These are phyloP conservation scores for Ostrea denselamellosa DNA, from an alignment of 1,140 invertebrate genomes.

Conservation along the genomic window DNA sequence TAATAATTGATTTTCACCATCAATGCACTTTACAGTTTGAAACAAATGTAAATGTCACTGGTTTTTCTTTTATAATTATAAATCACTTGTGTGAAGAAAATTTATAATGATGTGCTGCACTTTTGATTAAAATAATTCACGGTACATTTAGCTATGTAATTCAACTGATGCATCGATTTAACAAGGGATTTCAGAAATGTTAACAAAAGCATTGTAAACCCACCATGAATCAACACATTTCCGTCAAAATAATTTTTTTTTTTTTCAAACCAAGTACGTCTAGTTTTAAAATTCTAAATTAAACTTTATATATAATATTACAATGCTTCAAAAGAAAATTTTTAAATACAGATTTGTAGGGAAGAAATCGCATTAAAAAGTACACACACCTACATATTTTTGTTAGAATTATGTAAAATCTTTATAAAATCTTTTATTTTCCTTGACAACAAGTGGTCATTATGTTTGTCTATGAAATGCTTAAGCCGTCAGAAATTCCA, in stretches of 20 bases:
- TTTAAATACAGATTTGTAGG: neutral
- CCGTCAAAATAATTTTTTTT: too few relatives aligned
- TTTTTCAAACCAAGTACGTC: neutral
- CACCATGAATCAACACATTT: too few relatives aligned
- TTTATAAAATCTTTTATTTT: neutral
- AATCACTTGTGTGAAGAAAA: neutral
- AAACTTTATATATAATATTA: neutral
- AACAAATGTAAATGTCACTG: neutral
- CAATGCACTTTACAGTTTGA: neutral
- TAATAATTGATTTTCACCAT: neutral
- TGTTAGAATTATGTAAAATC: neutral
- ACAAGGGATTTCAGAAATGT: neutral
- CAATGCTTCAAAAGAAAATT: neutral
- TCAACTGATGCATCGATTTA: neutral
- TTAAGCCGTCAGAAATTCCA: neutral
- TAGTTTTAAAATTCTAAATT: too few relatives aligned
- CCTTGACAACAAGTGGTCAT: constrained; percentile 14
- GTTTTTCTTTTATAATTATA: neutral
- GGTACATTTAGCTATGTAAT: neutral
- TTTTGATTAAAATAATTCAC: neutral
- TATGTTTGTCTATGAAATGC: neutral
- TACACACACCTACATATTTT: neutral
- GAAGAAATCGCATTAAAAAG: neutral
- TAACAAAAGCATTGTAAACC: neutral
- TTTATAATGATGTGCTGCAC: neutral